Percentiles rank a stretch among this genome's conserved stretches.
Conservation (phyloP, 2,797 vertebrate genomes). For the Tauraco hartlaubi region DNA sequence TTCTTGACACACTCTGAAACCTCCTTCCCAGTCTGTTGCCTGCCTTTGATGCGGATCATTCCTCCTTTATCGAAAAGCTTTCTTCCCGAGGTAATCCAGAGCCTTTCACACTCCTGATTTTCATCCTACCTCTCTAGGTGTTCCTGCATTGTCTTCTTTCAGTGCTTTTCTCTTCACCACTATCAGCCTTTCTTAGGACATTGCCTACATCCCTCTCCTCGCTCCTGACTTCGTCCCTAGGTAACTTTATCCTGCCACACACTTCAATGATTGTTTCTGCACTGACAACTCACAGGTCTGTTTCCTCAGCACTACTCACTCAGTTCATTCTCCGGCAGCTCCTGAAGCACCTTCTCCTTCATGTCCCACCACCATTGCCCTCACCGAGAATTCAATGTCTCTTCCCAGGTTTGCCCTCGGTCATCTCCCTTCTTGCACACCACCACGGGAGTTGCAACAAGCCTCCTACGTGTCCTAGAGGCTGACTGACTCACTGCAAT, state of each 20-base stretch:
- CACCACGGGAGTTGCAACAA: fast-evolving
- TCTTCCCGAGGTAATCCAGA: neutral
- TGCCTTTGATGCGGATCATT: slow-evolving; percentile 48
- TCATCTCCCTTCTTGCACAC: neutral
- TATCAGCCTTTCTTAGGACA: neutral
- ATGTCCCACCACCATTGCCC: neutral
- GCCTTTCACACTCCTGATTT: neutral
- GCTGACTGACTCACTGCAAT: neutral
- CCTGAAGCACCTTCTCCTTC: neutral
- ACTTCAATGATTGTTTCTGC: neutral
- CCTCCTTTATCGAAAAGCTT: slow-evolving; percentile 23
- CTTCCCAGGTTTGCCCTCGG: neutral
- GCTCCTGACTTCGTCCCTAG: neutral
- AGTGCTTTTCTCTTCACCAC: neutral
- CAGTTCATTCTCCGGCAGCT: neutral
- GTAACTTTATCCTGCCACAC: neutral
- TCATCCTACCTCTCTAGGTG: neutral
- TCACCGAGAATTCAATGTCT: neutral
- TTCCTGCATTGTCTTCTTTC: slow-evolving; percentile 6
- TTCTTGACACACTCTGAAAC: slow-evolving; percentile 44
- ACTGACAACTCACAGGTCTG: neutral
- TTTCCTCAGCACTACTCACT: neutral
- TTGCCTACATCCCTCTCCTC: neutral
- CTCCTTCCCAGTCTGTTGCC: slow-evolving; percentile 41
- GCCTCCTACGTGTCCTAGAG: neutral